These are phyloP conservation scores for Eristalinus sepulchralis DNA, from an alignment of 2,888 invertebrate species.

Conservation along the genomic window DNA sequence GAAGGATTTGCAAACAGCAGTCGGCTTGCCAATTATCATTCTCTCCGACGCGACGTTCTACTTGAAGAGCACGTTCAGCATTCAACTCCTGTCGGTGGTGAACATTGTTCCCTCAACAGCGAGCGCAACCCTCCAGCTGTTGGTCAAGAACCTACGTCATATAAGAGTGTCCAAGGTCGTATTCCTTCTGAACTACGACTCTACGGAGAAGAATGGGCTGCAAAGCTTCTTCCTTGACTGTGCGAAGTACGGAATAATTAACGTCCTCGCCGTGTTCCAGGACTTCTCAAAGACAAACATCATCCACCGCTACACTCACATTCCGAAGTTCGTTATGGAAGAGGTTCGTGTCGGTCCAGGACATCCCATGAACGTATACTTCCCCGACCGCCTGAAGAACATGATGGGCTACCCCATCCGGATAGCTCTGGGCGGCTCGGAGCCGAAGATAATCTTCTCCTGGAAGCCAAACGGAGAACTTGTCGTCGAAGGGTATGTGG, in stretches of 20 bases:
- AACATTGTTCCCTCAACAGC: constrained; percentile 70
- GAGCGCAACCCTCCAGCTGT: constrained; percentile 68
- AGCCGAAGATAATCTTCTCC: constrained; percentile 75
- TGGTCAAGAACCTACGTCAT: constrained; percentile 73
- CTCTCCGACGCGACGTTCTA: constrained; percentile 74
- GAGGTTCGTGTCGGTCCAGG: neutral
- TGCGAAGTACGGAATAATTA: constrained; percentile 74
- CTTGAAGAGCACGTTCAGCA: constrained; percentile 71
- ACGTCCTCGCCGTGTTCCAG: constrained; percentile 74
- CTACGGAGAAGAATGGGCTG: constrained; percentile 14
- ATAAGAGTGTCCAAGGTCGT: constrained; percentile 75
- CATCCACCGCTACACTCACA: constrained; percentile 74
- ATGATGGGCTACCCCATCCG: constrained; percentile 73
- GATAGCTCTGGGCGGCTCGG: constrained; percentile 73
- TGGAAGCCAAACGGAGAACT: constrained; percentile 55
- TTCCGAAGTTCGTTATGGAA: constrained; percentile 74
- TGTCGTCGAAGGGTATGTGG: constrained; percentile 74
- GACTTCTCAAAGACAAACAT: constrained; percentile 72
- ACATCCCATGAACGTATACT: constrained; percentile 34
- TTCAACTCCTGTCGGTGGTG: constrained; percentile 73
- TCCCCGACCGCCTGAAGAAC: constrained; percentile 73
- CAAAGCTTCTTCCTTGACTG: constrained; percentile 73
- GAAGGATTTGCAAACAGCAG: neutral
- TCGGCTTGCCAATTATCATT: constrained; percentile 73
- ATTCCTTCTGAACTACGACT: constrained; percentile 71